Evolutionary conservation across 2,888 invertebrate genomes (phyloP).

Genomic region (Altica lythri): DNA sequence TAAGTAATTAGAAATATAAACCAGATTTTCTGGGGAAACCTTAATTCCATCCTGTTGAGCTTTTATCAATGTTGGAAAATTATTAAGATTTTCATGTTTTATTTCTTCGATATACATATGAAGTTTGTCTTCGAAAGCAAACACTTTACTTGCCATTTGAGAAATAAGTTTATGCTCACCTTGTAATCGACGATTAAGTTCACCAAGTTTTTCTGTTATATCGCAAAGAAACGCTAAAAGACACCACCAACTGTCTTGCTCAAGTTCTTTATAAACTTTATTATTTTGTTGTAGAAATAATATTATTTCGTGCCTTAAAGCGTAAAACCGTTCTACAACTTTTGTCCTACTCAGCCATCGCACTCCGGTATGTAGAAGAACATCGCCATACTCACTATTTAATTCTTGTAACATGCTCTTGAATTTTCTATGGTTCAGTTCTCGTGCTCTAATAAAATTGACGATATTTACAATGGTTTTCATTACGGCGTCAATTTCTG

Average conservation of each 20-base stretch:
- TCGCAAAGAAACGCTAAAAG: not conserved
- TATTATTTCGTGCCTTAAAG: not conserved
- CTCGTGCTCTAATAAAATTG: not conserved
- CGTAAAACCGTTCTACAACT: not conserved
- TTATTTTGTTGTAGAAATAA: constrained; percentile 2
- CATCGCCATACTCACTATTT: not conserved
- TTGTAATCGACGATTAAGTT: not conserved
- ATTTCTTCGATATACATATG: not conserved
- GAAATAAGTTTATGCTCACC: not conserved
- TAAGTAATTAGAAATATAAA: not conserved
- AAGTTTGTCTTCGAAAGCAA: not conserved
- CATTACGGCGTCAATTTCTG: not conserved
- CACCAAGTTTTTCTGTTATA: not conserved
- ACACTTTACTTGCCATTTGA: not conserved
- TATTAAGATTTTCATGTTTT: not conserved
- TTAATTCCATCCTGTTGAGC: not conserved
- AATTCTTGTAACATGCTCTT: not conserved
- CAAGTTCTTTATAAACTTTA: not conserved
- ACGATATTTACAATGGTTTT: not conserved
- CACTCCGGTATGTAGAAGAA: not conserved
- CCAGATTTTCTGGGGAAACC: not conserved
- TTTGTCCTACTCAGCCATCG: not conserved
- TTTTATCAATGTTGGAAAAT: not conserved
- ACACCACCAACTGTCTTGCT: not conserved
- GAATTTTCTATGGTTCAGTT: constrained; percentile 2